These are phyloP conservation scores for Strix uralensis DNA, from an alignment of 2,113 vertebrate species.

Conservation along the genomic window DNA sequence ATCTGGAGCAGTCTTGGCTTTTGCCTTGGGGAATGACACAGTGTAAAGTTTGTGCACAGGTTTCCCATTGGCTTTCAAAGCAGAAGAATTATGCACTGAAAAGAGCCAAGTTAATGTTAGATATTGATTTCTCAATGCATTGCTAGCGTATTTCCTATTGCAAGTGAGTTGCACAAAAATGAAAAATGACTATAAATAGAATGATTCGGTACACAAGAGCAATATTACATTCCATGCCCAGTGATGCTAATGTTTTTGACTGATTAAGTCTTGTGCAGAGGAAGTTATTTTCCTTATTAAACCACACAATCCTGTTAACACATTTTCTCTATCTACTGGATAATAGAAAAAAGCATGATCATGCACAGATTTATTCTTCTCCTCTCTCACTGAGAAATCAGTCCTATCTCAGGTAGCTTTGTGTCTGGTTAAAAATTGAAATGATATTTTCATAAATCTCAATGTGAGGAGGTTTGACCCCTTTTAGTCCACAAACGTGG, in stretches of 20 bases:
- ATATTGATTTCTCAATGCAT: constrained; percentile 25
- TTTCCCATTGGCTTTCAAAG: neutral
- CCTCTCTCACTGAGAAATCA: neutral
- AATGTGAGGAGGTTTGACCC: neutral
- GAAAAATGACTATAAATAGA: neutral
- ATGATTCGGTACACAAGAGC: neutral
- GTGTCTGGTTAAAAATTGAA: neutral
- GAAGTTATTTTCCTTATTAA: neutral
- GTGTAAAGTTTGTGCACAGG: neutral
- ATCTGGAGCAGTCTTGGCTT: neutral
- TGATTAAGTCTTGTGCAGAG: neutral
- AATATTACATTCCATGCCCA: neutral
- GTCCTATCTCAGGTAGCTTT: neutral
- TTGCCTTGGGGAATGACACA: neutral
- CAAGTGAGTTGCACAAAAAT: constrained; percentile 19
- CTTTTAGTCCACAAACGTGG: neutral
- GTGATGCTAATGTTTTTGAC: neutral
- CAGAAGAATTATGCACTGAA: neutral
- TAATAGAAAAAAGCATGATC: neutral
- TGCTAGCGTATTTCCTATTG: neutral
- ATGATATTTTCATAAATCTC: neutral
- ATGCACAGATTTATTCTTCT: neutral
- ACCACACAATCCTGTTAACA: neutral
- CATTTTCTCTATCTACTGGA: neutral
- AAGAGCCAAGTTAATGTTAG: neutral